These are phyloP conservation scores for Thymelicus lineola DNA, from an alignment of 2,888 invertebrate species.

Conservation along the genomic window DNA sequence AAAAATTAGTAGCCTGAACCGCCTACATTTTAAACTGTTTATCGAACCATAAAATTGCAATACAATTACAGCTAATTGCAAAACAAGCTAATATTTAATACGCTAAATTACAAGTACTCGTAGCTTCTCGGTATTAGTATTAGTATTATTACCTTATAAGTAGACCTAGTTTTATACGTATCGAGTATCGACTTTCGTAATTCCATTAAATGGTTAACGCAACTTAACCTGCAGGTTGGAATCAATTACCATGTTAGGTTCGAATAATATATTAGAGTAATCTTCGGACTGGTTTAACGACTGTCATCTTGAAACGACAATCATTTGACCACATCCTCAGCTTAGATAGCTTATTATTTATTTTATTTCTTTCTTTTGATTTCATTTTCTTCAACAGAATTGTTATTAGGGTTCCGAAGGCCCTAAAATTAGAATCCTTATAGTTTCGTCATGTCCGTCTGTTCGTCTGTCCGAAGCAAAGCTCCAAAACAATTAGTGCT, in stretches of 20 bases:
- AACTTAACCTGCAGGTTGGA: constrained; percentile 30
- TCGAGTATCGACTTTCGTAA: constrained; percentile 32
- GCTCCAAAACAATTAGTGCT: too few species aligned
- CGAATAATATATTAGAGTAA: constrained; percentile 38
- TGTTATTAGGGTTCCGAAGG: too few species aligned
- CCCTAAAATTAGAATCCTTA: too few species aligned
- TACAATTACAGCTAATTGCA: constrained; percentile 5
- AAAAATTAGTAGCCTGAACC: not conserved
- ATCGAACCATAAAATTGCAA: not conserved
- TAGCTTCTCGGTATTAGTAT: not conserved
- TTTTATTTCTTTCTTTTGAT: constrained; percentile 17
- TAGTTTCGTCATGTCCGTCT: too few species aligned
- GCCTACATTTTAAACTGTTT: not conserved
- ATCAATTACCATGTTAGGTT: constrained; percentile 35
- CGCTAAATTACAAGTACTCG: not conserved
- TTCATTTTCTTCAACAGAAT: constrained; percentile 2
- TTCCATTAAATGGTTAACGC: constrained; percentile 35
- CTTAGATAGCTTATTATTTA: constrained; percentile 16
- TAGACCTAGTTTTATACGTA: constrained; percentile 22
- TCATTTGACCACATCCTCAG: constrained; percentile 28
- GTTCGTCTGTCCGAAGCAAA: too few species aligned
- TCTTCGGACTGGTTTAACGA: constrained; percentile 33
- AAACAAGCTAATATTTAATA: not conserved
- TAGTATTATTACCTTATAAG: constrained; percentile 10
- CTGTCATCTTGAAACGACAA: constrained; percentile 37